A percentile compares a stretch with the other conserved stretches of the same genome.
These are phyloP conservation scores for Macaria notata DNA, from an alignment of 2,888 invertebrate genomes.

Conservation along the genomic window DNA sequence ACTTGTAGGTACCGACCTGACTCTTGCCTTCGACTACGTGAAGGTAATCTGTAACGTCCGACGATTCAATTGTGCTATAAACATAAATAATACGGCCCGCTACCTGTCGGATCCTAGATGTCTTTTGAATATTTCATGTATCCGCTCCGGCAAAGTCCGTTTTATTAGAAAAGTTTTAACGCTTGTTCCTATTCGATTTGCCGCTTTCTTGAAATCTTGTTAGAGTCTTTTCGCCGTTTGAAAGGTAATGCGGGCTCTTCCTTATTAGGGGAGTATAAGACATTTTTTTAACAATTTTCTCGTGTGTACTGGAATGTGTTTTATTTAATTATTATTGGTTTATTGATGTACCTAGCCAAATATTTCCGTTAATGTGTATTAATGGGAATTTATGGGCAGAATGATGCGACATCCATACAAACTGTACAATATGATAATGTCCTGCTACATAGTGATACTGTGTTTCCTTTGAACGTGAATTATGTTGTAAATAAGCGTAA, in stretches of 20 bases:
- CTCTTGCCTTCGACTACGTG: constrained; percentile 3
- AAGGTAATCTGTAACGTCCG: constrained; percentile 16
- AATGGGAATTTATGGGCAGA: too few relatives aligned
- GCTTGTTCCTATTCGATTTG: constrained; percentile 18
- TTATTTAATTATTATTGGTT: too few relatives aligned
- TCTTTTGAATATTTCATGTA: constrained; percentile 24
- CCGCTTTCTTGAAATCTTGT: constrained; percentile 14
- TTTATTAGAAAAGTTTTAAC: constrained; percentile 23
- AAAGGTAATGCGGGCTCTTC: constrained; percentile 11
- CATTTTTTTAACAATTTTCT: too few relatives aligned
- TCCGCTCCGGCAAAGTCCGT: constrained; percentile 10
- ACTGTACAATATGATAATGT: too few relatives aligned
- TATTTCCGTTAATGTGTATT: too few relatives aligned
- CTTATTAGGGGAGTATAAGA: background rate
- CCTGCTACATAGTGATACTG: too few relatives aligned
- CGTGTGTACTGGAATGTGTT: too few relatives aligned
- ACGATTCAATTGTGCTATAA: constrained; percentile 12
- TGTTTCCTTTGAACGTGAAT: constrained; percentile 41
- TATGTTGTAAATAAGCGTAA: constrained; percentile 36
- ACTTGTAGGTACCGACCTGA: constrained; percentile 31
- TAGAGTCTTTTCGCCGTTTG: constrained; percentile 6
- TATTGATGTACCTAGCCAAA: too few relatives aligned
- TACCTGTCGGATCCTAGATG: constrained; percentile 17
- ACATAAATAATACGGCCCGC: constrained; percentile 12
- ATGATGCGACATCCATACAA: too few relatives aligned